Base-by-base conservation (phyloP, 53 echinoderm and acorn worm species). In the Zoroaster sp. region DNA sequence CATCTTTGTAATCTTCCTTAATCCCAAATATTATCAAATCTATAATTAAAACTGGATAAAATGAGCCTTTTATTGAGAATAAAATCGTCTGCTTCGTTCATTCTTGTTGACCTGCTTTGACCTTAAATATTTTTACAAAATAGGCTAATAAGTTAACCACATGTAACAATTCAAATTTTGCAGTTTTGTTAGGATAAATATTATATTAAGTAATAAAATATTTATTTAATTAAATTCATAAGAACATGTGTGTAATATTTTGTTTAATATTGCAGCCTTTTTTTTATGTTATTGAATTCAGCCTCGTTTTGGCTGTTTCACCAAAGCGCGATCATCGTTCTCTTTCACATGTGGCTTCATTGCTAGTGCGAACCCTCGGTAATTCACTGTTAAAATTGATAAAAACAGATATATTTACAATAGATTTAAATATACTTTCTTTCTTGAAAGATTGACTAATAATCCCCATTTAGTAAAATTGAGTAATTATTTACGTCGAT, bases 281-380 rank as follows among this genome's bases (percentile, higher is more conserved):
- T 10, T 75, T 35, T 25, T 47, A 7, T 74, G 35, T 40, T 69
- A 23, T 42, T 68, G n/a, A 77, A 66, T 68, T 37, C 40, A 5
- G 83, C 69, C 83, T 69, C 83, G 69, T 49, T 69, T 46, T 71
- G 45, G 49, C 35, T 2, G 33, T 36, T 49, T 44, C 40, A 40
- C 18, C 69, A 35, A 85, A 85, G 85, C 14, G 41, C 89, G 88
- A 65, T n/a, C 89, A 70, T 89, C 74, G 21, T 25, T 11, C 63
- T 59, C 63, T 59, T 79, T 89, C 79, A 71, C 80, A 89, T 89
- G 80, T 89, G 79, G 89, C 89, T 89, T 89, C 72, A 47, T 49
- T 88, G 80, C 80, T 45, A 70, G 89, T 72, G 80, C 80, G 89
- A 70, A 34, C 80, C 80, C n/a, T 80, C 53, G 89, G 80, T 80